These are phyloP conservation scores for Corythaixoides concolor DNA, from an alignment of 2,113 vertebrate genomes.

Conservation along the genomic window DNA sequence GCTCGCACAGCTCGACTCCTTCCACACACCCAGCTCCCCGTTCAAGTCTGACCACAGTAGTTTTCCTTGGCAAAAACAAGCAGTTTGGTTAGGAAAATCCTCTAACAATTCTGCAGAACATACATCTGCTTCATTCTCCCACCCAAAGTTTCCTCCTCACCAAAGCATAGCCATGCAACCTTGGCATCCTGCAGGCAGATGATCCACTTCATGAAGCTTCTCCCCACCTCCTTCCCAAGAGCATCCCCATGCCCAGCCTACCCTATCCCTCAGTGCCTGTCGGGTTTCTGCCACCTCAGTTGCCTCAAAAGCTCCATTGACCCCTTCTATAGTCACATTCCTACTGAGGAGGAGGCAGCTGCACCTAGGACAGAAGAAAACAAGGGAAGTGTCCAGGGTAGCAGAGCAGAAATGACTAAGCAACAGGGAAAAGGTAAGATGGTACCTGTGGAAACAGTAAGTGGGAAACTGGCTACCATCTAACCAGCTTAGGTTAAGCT, in stretches of 20 bases:
- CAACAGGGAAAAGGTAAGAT: neutral
- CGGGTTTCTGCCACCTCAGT: neutral
- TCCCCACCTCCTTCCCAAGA: neutral
- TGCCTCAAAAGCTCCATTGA: neutral
- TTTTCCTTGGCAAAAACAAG: neutral
- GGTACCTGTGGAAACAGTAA: neutral
- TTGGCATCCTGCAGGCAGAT: neutral
- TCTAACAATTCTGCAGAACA: neutral
- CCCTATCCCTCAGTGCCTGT: neutral
- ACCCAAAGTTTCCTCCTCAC: neutral
- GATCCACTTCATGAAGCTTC: neutral
- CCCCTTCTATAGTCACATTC: neutral
- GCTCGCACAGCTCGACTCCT: rapidly evolving
- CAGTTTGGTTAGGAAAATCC: neutral
- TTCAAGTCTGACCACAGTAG: rapidly evolving
- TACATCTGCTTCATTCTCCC: neutral
- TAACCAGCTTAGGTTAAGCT: neutral
- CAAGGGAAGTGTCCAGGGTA: neutral
- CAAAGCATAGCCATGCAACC: neutral
- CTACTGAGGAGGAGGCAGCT: neutral
- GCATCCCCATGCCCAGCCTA: neutral
- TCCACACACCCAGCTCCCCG: neutral
- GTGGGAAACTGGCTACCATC: neutral
- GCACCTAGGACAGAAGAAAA: neutral
- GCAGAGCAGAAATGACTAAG: neutral